phyloP scores from a whole-genome alignment of 2,113 vertebrate species.

The Oreotrochilus melanogaster region DNA sequence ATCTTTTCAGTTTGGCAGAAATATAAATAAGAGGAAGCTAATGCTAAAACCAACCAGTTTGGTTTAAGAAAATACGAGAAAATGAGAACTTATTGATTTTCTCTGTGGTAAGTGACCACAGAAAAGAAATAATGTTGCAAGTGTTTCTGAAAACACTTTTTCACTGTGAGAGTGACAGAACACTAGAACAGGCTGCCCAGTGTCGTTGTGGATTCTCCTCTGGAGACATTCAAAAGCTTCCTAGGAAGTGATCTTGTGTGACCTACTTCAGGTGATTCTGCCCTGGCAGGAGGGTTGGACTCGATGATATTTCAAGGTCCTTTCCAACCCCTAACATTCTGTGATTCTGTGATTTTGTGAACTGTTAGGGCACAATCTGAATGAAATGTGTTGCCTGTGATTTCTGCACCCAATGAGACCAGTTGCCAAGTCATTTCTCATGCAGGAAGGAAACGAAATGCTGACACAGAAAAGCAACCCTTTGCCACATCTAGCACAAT shows the following conservation, averaged over 20 bases:
- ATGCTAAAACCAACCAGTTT: background rate
- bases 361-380: background rate
- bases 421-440: constrained; percentile 4
- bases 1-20: background rate
- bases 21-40: background rate
- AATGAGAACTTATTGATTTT: background rate
- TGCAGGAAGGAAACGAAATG: background rate
- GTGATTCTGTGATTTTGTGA: background rate
- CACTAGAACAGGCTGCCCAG: no score
- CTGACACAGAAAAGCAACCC: background rate
- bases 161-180: no score
- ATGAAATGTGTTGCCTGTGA: background rate
- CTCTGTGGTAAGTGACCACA: background rate
- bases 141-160: background rate
- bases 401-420: background rate
- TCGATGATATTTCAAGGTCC: no score
- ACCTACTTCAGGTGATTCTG: no score
- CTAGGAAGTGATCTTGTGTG: no score
- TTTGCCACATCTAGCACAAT: background rate
- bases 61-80: background rate
- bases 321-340: no score
- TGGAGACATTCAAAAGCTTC: no score
- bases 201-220: no score
- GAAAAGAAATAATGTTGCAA: background rate
- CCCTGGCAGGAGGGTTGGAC: no score